phyloP scores from a whole-genome alignment of 2,888 invertebrate species.

The Elegia similella region DNA sequence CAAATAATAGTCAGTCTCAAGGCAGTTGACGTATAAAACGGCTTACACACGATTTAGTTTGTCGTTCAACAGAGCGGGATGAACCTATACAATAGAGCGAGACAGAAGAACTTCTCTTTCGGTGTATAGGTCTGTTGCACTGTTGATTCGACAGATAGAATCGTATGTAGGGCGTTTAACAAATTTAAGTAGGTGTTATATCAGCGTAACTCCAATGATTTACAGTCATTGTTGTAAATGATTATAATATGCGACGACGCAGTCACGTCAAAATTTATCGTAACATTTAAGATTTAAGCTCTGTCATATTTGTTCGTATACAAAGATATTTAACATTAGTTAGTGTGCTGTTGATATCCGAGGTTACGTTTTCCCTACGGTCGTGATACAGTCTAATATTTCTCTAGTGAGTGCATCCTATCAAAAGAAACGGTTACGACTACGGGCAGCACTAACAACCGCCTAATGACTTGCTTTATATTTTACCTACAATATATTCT shows the following conservation, averaged over 20 bases:
- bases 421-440: slow-evolving; percentile 49
- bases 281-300: slow-evolving; percentile 70
- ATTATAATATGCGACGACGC: slow-evolving; percentile 40
- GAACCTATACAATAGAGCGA: too few species aligned
- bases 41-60: too few species aligned
- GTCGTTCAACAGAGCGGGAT: too few species aligned
- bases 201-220: slow-evolving; percentile 20
- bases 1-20: slow-evolving; percentile 67
- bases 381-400: slow-evolving; percentile 57
- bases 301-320: slow-evolving; percentile 80
- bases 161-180: too few species aligned
- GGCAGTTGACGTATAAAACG: slow-evolving; percentile 43
- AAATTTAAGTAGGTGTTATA: slow-evolving; percentile 26
- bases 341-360: slow-evolving; percentile 59
- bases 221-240: slow-evolving; percentile 25
- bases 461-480: slow-evolving; percentile 74
- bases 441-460: slow-evolving; percentile 73
- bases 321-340: slow-evolving; percentile 68
- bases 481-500: slow-evolving; percentile 79
- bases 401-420: slow-evolving; percentile 71
- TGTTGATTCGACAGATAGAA: too few species aligned
- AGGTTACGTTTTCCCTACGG: slow-evolving; percentile 52
- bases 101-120: too few species aligned
- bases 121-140: too few species aligned
- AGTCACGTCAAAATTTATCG: slow-evolving; percentile 58